A percentile compares a stretch with the other conserved stretches of the same genome.
Evolutionary conservation across 1,140 invertebrate species (phyloP).

Genomic region (Achatina immaculata): DNA sequence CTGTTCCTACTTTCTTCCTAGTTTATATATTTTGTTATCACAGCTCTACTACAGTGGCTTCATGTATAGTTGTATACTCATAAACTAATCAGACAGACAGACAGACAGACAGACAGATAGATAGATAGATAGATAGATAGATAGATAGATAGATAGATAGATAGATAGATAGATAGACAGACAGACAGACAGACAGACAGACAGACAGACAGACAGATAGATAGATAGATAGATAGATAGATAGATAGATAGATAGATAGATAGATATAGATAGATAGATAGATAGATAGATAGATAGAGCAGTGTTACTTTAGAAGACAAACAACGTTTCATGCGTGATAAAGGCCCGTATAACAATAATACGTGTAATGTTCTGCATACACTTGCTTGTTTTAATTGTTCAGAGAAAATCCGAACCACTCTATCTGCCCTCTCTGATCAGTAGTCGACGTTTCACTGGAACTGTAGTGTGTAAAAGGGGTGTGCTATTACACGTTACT

Average conservation of each 20-base stretch:
- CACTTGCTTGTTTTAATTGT: background rate
- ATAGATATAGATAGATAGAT: too few species aligned
- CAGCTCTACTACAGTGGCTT: too few species aligned
- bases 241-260: too few species aligned
- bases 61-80: too few species aligned
- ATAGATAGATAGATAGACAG: conserved; percentile 4
- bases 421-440: background rate
- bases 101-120: too few species aligned
- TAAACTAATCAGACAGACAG: background rate
- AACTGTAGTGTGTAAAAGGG: too few species aligned
- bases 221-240: too few species aligned
- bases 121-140: background rate
- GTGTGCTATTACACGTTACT: too few species aligned
- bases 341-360: background rate
- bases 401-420: background rate
- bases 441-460: too few species aligned
- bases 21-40: too few species aligned
- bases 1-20: too few species aligned
- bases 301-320: background rate
- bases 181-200: background rate
- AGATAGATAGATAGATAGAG: too few species aligned
- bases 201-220: background rate
- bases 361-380: background rate
- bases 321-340: background rate
- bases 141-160: conserved; percentile 4